Evolutionary conservation across 2,797 vertebrate genomes (phyloP).

Genomic region (Poecilia picta): DNA sequence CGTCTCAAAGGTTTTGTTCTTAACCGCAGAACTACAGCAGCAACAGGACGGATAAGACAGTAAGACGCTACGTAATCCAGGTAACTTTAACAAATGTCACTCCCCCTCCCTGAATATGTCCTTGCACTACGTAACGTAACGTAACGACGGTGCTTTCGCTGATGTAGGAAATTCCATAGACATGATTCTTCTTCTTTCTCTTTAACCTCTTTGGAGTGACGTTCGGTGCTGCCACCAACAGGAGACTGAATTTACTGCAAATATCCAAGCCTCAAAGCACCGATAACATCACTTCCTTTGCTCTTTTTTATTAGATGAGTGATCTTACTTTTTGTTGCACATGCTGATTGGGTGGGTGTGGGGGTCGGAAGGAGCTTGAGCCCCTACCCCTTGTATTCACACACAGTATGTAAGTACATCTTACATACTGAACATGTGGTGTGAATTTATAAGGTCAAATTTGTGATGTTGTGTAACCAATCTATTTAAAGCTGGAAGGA

Average conservation of each 20-base stretch:
- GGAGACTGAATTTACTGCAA: too few species aligned
- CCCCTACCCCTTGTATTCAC: too few species aligned
- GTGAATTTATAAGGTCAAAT: not conserved
- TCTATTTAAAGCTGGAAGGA: not conserved
- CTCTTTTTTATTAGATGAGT: too few species aligned
- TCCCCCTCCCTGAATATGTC: not conserved
- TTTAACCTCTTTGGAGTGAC: too few species aligned
- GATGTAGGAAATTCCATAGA: not conserved
- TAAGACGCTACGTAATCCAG: not conserved
- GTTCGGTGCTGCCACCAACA: too few species aligned
- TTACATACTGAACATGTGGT: not conserved
- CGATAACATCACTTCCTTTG: too few species aligned
- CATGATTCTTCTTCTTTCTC: too few species aligned
- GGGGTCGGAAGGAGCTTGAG: too few species aligned
- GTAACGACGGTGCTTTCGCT: not conserved
- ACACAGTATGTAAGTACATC: too few species aligned
- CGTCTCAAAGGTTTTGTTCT: not conserved
- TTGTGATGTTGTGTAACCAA: not conserved
- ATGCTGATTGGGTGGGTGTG: too few species aligned
- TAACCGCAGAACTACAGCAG: not conserved
- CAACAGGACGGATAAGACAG: not conserved
- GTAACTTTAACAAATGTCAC: conserved; percentile 1
- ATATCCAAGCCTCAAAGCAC: too few species aligned
- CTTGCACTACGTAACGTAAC: not conserved
- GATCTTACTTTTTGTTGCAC: too few species aligned